Evolutionary conservation across 1,140 invertebrate genomes (phyloP).

Genomic region (Drosophila sturtevanti): DNA sequence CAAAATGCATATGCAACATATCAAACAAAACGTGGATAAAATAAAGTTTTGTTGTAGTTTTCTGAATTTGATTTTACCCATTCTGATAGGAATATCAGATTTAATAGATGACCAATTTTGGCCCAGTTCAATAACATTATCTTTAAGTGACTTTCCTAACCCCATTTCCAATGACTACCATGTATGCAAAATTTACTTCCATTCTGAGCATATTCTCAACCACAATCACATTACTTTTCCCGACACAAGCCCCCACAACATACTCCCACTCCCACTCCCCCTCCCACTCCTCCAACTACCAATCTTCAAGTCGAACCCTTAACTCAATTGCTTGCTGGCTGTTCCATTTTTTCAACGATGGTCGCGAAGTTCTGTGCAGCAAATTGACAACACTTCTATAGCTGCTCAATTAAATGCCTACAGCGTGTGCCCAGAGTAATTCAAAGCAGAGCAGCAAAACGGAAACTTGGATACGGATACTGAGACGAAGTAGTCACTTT

Average conservation of each 20-base stretch:
- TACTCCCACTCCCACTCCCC: no score
- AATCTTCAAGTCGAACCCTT: conserved; percentile 25
- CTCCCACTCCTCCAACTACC: no score
- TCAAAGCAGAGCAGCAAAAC: not conserved
- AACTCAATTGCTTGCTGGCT: conserved; percentile 47
- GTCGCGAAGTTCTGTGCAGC: not conserved
- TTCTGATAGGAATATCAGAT: not conserved
- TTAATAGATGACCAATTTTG: not conserved
- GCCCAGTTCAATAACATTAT: not conserved
- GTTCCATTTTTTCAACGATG: conserved; percentile 9
- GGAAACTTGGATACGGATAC: not conserved
- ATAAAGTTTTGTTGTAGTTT: not conserved
- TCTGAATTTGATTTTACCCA: not conserved
- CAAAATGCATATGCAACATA: no score
- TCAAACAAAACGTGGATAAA: no score
- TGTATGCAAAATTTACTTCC: conserved; percentile 23
- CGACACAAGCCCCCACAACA: no score
- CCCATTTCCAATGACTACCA: conserved; percentile 15
- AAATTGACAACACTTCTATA: conserved; percentile 25
- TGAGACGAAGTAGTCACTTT: not conserved
- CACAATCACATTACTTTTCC: conserved; percentile 21
- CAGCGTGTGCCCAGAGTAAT: conserved; percentile 28
- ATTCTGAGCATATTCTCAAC: conserved; percentile 42
- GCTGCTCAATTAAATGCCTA: conserved; percentile 54
- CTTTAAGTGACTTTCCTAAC: not conserved